A percentile compares a stretch with the other conserved stretches of the same genome.
These are phyloP conservation scores for Drosophila kurseongensis DNA, from an alignment of 1,140 invertebrate species.

Conservation along the genomic window DNA sequence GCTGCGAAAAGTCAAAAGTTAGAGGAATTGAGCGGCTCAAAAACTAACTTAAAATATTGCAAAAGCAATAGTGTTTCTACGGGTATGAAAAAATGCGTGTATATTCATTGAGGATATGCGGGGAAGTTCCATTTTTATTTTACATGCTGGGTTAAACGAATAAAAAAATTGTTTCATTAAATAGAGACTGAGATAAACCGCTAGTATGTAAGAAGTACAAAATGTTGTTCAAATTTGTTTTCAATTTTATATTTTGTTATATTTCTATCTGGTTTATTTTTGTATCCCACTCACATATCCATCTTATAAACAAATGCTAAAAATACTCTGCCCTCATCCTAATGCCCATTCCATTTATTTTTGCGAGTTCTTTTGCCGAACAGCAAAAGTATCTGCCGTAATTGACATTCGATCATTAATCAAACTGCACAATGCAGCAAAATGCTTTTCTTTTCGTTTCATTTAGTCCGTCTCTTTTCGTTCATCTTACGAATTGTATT, in stretches of 20 bases:
- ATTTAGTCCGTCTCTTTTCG: constrained; percentile 64
- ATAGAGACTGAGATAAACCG: too few species aligned
- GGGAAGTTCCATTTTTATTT: constrained; percentile 1
- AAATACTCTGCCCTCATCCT: constrained; percentile 5
- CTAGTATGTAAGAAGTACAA: too few species aligned
- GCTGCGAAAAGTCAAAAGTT: constrained; percentile 60
- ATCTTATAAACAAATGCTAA: background rate
- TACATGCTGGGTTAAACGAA: background rate
- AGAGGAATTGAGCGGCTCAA: background rate
- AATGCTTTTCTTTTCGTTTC: constrained; percentile 74
- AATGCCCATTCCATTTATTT: constrained; percentile 20
- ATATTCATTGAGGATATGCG: constrained; percentile 16
- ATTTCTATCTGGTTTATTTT: background rate
- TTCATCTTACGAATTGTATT: constrained; percentile 28
- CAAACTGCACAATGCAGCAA: constrained; percentile 84
- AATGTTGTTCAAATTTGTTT: too few species aligned
- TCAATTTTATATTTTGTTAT: too few species aligned
- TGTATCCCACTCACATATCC: background rate
- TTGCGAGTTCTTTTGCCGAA: constrained; percentile 21
- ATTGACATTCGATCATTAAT: constrained; percentile 84
- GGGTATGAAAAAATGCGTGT: background rate
- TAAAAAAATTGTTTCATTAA: too few species aligned
- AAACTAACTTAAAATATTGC: constrained; percentile 10
- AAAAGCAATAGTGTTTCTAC: background rate
- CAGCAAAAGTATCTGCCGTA: constrained; percentile 71